A percentile compares a stretch with the other conserved stretches of the same genome.
Conservation (phyloP, 2,888 invertebrate species). For the Idaea straminata region DNA sequence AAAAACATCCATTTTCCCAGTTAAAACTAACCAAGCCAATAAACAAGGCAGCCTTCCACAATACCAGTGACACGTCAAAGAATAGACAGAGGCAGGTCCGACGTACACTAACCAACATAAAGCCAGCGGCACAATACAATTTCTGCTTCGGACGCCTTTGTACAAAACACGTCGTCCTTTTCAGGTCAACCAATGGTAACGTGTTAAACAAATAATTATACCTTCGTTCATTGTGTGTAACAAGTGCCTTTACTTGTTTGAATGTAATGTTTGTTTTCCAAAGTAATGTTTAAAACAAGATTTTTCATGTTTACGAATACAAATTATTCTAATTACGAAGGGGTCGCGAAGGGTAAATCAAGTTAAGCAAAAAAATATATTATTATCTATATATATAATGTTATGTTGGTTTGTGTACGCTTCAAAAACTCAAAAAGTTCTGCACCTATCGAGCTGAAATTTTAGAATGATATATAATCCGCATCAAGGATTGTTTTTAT, state of each 20-base stretch:
- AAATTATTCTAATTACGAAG: too few relatives aligned
- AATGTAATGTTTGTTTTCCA: background rate
- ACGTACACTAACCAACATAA: constrained; percentile 51
- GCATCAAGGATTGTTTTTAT: too few relatives aligned
- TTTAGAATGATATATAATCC: too few relatives aligned
- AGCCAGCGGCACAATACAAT: constrained; percentile 64
- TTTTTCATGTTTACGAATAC: too few relatives aligned
- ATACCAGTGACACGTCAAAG: constrained; percentile 61
- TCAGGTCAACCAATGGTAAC: constrained; percentile 70
- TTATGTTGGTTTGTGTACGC: too few relatives aligned
- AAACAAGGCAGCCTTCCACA: constrained; percentile 29
- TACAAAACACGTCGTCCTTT: constrained; percentile 66
- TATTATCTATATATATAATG: too few relatives aligned
- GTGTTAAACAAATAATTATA: constrained; percentile 66
- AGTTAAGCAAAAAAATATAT: too few relatives aligned
- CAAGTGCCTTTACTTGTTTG: background rate
- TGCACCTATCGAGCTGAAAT: too few relatives aligned
- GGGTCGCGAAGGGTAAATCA: too few relatives aligned
- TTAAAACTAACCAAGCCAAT: constrained; percentile 12
- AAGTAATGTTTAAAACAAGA: background rate
- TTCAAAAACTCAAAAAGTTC: too few relatives aligned
- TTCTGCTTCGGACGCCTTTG: constrained; percentile 65
- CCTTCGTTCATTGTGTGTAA: constrained; percentile 45
- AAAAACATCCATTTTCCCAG: constrained; percentile 4
- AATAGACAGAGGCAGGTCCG: constrained; percentile 51